Percentiles rank a stretch among this genome's conserved stretches.
Conservation (phyloP, 2,113 vertebrate species). For the Pseudorhombus dupliciocellatus region DNA sequence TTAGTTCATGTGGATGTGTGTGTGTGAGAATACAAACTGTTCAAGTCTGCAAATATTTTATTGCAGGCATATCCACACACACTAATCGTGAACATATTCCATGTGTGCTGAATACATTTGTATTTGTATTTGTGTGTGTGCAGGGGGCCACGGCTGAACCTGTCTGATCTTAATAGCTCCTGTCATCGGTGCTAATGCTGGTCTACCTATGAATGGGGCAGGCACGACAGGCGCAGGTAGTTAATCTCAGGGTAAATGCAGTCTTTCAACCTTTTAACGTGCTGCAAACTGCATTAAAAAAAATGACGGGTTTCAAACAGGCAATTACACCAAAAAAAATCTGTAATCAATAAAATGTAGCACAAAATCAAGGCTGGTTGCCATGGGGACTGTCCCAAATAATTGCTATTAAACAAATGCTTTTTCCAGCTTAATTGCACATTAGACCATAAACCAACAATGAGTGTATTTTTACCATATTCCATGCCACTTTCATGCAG, state of each 20-base stretch:
- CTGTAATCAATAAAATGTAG: slow-evolving; percentile 13
- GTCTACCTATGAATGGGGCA: slow-evolving; percentile 5
- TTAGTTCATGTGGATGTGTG: slow-evolving; percentile 30
- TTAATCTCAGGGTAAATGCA: slow-evolving; percentile 16
- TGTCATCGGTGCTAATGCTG: slow-evolving; percentile 25
- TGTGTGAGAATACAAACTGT: slow-evolving; percentile 30
- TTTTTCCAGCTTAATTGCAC: slow-evolving; percentile 5
- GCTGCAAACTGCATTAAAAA: slow-evolving; percentile 7
- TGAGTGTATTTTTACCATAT: neutral
- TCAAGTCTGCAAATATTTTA: slow-evolving; percentile 21
- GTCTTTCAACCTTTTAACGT: slow-evolving; percentile 8
- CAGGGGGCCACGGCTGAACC: slow-evolving; percentile 10
- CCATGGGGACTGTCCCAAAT: neutral
- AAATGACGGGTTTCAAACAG: slow-evolving; percentile 15
- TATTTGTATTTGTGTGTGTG: slow-evolving; percentile 14
- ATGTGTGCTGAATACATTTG: slow-evolving; percentile 2
- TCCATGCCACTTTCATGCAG: neutral
- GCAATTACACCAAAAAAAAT: slow-evolving; percentile 1
- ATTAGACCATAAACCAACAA: neutral
- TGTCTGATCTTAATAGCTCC: slow-evolving; percentile 26
- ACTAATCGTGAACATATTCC: slow-evolving; percentile 4
- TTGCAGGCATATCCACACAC: slow-evolving; percentile 10
- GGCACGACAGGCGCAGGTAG: neutral
- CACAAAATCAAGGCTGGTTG: neutral
- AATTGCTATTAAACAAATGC: neutral